These are phyloP conservation scores for Pempheris klunzingeri DNA, from an alignment of 2,797 vertebrate genomes.

Conservation along the genomic window DNA sequence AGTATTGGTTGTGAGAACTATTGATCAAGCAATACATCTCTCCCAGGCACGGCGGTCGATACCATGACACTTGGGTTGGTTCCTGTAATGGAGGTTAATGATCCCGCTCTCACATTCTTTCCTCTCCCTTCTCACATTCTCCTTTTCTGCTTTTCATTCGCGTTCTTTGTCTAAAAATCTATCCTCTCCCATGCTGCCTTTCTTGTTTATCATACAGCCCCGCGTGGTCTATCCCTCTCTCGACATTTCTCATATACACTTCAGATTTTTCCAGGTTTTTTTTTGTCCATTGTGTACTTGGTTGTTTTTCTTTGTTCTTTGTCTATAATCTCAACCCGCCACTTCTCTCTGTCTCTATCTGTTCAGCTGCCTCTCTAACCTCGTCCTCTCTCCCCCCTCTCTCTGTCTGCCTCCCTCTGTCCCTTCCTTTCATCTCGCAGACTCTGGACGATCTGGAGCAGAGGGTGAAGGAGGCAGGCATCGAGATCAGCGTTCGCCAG, in stretches of 20 bases:
- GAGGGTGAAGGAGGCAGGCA: conserved; percentile 92
- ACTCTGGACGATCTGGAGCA: conserved; percentile 95
- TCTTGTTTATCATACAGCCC: conserved; percentile 37
- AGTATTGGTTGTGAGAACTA: conserved; percentile 78
- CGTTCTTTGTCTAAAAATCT: conserved; percentile 55
- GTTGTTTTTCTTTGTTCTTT: conserved; percentile 50
- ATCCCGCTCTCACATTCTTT: conserved; percentile 62
- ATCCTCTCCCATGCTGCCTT: conserved; percentile 23
- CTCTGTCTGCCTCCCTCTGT: conserved; percentile 33
- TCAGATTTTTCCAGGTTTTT: conserved; percentile 9
- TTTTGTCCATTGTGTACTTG: conserved; percentile 21
- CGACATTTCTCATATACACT: conserved; percentile 51
- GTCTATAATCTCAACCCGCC: conserved; percentile 51
- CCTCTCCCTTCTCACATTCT: conserved; percentile 43
- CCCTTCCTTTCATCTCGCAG: conserved; percentile 80
- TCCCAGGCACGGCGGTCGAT: conserved; percentile 63
- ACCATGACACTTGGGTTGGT: conserved; percentile 63
- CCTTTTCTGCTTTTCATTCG: conserved; percentile 35
- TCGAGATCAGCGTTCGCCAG: conserved; percentile 96
- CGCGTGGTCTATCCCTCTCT: conserved; percentile 21
- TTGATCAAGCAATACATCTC: conserved; percentile 74
- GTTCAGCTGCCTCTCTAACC: conserved; percentile 61
- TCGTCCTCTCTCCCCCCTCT: conserved; percentile 1
- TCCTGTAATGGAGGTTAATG: conserved; percentile 78
- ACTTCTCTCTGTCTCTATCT: conserved; percentile 52